These are phyloP conservation scores for Dreissena rostriformis DNA, from an alignment of 1,140 invertebrate species.

Conservation along the genomic window DNA sequence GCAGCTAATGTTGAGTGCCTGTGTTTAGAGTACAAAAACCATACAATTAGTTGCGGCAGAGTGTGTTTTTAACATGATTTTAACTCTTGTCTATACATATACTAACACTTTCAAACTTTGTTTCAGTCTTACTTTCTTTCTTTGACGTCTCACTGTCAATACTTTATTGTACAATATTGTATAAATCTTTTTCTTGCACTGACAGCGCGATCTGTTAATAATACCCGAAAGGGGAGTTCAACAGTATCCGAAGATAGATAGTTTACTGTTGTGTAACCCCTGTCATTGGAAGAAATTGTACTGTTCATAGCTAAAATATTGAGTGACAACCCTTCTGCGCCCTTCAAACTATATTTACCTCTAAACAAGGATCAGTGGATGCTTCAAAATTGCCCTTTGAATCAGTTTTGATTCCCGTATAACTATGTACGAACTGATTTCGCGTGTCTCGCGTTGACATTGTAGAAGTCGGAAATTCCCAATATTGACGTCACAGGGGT, in stretches of 20 bases:
- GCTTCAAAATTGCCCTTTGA: not conserved
- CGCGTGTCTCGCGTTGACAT: not conserved
- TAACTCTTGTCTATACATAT: too few relatives aligned
- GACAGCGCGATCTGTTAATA: not conserved
- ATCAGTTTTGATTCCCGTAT: not conserved
- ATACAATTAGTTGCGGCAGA: too few relatives aligned
- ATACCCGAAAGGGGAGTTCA: too few relatives aligned
- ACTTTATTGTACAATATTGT: too few relatives aligned
- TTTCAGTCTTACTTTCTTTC: too few relatives aligned
- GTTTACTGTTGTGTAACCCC: not conserved
- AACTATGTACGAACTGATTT: not conserved
- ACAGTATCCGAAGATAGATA: not conserved
- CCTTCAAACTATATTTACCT: not conserved
- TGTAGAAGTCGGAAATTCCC: too few relatives aligned
- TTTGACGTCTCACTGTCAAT: too few relatives aligned
- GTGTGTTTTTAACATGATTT: too few relatives aligned
- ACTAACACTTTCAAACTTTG: too few relatives aligned
- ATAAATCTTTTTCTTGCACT: not conserved
- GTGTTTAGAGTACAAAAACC: too few relatives aligned
- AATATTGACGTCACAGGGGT: constrained; percentile 40
- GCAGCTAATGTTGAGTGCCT: too few relatives aligned
- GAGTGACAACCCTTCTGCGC: not conserved
- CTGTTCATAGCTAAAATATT: not conserved
- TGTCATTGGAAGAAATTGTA: not conserved
- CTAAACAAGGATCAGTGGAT: constrained; percentile 20